Base-by-base conservation (phyloP, 2,113 vertebrate genomes). In the Hiodon tergisus region DNA sequence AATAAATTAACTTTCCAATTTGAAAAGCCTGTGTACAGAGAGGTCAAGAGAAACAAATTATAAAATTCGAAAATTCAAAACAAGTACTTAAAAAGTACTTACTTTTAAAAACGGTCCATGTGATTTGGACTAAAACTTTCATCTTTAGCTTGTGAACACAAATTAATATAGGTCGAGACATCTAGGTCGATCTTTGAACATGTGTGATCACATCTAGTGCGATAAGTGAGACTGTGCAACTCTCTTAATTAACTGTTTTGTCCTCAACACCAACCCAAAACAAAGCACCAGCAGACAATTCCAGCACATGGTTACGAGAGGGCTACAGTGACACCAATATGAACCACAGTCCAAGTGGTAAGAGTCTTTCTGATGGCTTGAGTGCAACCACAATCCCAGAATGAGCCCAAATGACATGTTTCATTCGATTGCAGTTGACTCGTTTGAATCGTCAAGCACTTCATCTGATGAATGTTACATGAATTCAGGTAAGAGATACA, bases 381-480 rank as follows among this genome's bases (percentile, higher is more conserved):
- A 31, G 8, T 3, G 17, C 17, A 31, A 48, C 57, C 65, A 47
- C 16, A n/a, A 0, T 59, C 11, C 9, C 11, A 48, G 17, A 6
- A 3, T 47, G 10, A 67, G 31, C 11, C 1, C 46, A 50, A 9
- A 71, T 2, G 4, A 13, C 1, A 4, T 48, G 17, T 70, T 47
- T 71, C 2, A 48, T 69, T 80, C 2, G 0, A 11, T 83, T 77
- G 71, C 84, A 1, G 80, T 65, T n/a, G 85, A 91, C 82, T 88
- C 90, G 0, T 90, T 91, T 50, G 88, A 89, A 0, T 71, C 74
- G 4, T 87, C 85, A 76, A 89, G 86, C 63, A 89, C 88, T 3
- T 89, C 87, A 0, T 91, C 90, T 0, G 87, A 71, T 0, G 89
- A 91, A 65, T 55, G 46, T 76, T 88, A 89, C 51, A 81, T 87